Conservation (phyloP, 2,113 vertebrate species). For the Willisornis vidua region DNA sequence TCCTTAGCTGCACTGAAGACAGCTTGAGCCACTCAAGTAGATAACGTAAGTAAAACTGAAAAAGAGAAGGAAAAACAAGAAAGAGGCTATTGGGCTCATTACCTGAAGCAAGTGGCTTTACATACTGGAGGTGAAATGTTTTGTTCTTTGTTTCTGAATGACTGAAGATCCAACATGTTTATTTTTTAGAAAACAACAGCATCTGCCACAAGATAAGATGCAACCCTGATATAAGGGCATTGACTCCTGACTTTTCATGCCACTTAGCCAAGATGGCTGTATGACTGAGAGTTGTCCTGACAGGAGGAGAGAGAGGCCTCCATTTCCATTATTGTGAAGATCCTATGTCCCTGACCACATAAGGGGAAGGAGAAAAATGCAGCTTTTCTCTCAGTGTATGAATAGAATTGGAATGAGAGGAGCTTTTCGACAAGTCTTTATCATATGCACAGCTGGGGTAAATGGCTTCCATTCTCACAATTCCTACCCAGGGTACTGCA, state of each 20-base stretch:
- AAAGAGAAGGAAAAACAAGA: neutral
- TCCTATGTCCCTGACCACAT: neutral
- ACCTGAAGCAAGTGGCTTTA: conserved; percentile 15
- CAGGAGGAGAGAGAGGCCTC: neutral
- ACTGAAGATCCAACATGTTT: neutral
- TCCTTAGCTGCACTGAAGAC: conserved; percentile 16
- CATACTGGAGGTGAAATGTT: neutral
- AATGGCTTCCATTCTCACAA: neutral
- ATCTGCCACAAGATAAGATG: neutral
- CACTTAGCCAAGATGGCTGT: neutral
- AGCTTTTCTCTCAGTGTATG: neutral
- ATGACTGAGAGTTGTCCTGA: neutral
- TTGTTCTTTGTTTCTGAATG: neutral
- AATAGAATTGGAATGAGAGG: neutral
- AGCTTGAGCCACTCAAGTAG: neutral
- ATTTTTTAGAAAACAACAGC: neutral
- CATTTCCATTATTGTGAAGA: neutral
- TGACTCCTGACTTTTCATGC: neutral
- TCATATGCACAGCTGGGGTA: neutral
- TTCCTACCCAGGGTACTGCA: neutral
- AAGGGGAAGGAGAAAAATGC: neutral
- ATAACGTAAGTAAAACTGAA: neutral
- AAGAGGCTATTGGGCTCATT: neutral
- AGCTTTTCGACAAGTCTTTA: neutral
- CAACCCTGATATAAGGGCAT: neutral